A percentile compares a stretch with the other conserved stretches of the same genome.
These are phyloP conservation scores for Hemicrepidius hirtus DNA, from an alignment of 2,888 invertebrate genomes.

Conservation along the genomic window DNA sequence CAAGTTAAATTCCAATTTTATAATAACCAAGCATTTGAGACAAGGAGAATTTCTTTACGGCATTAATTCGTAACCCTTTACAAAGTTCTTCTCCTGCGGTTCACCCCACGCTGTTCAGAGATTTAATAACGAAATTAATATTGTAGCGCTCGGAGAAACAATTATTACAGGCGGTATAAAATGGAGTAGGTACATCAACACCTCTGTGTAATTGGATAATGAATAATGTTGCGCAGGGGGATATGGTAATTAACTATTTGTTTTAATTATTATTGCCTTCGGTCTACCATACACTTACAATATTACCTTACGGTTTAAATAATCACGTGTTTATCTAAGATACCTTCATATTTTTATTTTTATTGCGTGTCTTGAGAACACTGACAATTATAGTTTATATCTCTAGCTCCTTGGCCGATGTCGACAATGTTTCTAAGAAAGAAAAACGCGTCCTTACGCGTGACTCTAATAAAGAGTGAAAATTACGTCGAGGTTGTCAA, in stretches of 20 bases:
- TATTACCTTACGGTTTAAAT: neutral
- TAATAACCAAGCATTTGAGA: conserved; percentile 3
- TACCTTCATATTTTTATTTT: neutral
- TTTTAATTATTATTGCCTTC: conserved; percentile 27
- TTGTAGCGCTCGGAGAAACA: conserved; percentile 29
- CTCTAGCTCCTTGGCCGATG: conserved; percentile 15
- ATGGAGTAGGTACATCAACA: conserved; percentile 31
- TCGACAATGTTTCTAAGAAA: conserved; percentile 18
- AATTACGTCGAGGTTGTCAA: conserved; percentile 46
- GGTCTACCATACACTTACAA: neutral
- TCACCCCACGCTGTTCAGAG: conserved; percentile 31
- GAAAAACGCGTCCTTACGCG: conserved; percentile 34
- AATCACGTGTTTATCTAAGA: neutral
- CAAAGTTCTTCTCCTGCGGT: conserved; percentile 23
- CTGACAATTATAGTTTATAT: conserved; percentile 8
- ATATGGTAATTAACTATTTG: conserved; percentile 31
- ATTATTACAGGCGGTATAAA: conserved; percentile 33
- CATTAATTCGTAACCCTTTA: conserved; percentile 17
- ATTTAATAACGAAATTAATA: conserved; percentile 38
- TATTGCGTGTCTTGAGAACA: too few species aligned
- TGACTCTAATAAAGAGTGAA: conserved; percentile 46
- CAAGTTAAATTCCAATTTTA: neutral
- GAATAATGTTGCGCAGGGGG: conserved; percentile 34
- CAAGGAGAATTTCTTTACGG: conserved; percentile 8
- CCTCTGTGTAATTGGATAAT: conserved; percentile 33